Conservation (phyloP, 1,140 invertebrate species). For the Glomeris maerens region DNA sequence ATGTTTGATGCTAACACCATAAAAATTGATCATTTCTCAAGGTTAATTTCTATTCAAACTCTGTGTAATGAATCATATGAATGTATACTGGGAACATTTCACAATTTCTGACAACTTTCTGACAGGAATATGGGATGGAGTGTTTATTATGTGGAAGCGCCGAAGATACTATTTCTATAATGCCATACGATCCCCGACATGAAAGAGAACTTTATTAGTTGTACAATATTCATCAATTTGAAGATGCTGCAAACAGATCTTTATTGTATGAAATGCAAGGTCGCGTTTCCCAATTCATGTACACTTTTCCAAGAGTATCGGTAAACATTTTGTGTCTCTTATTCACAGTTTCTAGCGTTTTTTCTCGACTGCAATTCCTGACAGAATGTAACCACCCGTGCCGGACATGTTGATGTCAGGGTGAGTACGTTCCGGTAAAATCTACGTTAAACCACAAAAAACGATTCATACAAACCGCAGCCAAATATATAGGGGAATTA, state of each 20-base stretch:
- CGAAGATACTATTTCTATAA: slow-evolving; percentile 21
- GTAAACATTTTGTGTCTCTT: not conserved
- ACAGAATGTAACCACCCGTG: slow-evolving; percentile 56
- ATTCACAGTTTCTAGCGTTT: no score
- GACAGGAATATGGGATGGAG: slow-evolving; percentile 24
- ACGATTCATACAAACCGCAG: not conserved
- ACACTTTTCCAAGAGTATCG: not conserved
- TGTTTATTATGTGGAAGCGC: slow-evolving; percentile 23
- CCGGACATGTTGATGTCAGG: slow-evolving; percentile 62
- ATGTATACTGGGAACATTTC: not conserved
- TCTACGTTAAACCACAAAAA: slow-evolving; percentile 23
- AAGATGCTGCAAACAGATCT: no score
- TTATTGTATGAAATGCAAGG: no score
- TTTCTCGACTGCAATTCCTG: slow-evolving; percentile 41
- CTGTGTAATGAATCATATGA: not conserved
- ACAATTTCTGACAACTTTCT: no score
- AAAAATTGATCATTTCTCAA: not conserved
- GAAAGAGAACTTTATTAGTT: no score
- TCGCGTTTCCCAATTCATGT: no score
- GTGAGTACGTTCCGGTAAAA: slow-evolving; percentile 67
- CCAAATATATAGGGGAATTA: not conserved
- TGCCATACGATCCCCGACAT: slow-evolving; percentile 22
- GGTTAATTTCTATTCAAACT: not conserved
- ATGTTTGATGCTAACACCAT: not conserved
- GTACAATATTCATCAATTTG: no score